Evolutionary conservation across 1,140 invertebrate genomes (phyloP).

Genomic region (Anagrus nilaparvatae): DNA sequence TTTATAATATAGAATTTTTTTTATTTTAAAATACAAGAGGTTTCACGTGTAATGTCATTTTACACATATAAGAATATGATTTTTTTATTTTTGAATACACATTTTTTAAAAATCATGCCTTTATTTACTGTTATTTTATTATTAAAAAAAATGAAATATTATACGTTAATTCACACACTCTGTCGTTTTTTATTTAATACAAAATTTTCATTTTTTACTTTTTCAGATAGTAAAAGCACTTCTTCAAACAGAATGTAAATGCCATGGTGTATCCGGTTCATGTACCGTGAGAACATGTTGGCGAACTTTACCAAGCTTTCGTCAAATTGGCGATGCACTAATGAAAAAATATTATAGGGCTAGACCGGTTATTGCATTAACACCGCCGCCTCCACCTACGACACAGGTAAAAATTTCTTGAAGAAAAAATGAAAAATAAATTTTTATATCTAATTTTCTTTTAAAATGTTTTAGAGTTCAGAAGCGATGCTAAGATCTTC

Average conservation of each 20-base stretch:
- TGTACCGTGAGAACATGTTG: slow-evolving; percentile 93
- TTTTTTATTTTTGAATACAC: not conserved
- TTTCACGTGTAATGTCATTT: too few species aligned
- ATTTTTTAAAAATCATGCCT: not conserved
- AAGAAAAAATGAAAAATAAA: not conserved
- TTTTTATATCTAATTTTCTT: not conserved
- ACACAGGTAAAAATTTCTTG: slow-evolving; percentile 28
- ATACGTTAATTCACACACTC: too few species aligned
- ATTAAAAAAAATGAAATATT: not conserved
- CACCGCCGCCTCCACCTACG: slow-evolving; percentile 37
- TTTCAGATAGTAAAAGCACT: slow-evolving; percentile 75
- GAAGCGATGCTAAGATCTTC: slow-evolving; percentile 29
- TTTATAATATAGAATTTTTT: too few species aligned
- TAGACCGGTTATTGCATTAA: slow-evolving; percentile 53
- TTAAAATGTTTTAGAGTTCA: slow-evolving; percentile 23
- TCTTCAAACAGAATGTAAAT: slow-evolving; percentile 82
- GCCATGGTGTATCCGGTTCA: slow-evolving; percentile 91
- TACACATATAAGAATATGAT: too few species aligned
- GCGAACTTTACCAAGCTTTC: slow-evolving; percentile 78
- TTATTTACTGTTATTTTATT: not conserved
- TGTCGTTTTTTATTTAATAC: slow-evolving; percentile 3
- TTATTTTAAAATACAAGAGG: too few species aligned
- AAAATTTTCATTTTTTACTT: too few species aligned
- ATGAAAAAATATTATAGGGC: slow-evolving; percentile 77
- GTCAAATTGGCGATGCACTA: slow-evolving; percentile 70